Evolutionary conservation across 2,797 vertebrate species (phyloP), one percentile per base, ranked within the genome.

Genomic region (Hyperoplus immaculatus): DNA sequence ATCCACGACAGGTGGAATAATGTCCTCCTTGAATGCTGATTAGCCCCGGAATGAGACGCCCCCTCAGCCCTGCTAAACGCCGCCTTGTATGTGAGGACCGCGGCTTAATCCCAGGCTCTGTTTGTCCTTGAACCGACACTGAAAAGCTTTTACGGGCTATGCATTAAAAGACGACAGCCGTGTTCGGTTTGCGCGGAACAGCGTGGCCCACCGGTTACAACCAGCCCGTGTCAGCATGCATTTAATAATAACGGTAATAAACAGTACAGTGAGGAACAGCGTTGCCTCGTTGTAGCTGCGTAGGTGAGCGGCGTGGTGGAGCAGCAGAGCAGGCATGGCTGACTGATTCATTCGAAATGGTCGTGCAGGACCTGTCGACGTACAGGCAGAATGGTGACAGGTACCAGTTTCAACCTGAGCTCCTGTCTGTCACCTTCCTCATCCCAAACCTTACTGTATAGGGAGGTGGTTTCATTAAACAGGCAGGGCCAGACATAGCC

Each of bases 111-210:
- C 86, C 4, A 72, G 69, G 69, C 76, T 83, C 64, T 14, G 81
- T 71, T 67, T 92, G 92, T 29, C 92, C 92, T 94, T 93, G 89
- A 94, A 65, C 79, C 75, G 77, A 18, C 61, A 21, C 36, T 3
- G 51, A 56, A 18, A 69, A 51, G 47, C 39, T 41, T 69, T 10
- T 5, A 14, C 3, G 61, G 56, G 71, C 42, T 8, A 0, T 12
- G 71, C 45, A n/a, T 79, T 5, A 29, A 8, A 38, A 54, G 29
- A 43, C 11, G 56, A 41, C 38, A 49, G 12, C 11, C 29, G 45
- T 1, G 45, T 8, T 12, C 21, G 60, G 36, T 46, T 50, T 8
- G 38, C 18, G 42, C 15, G 45, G 54, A 47, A 43, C 29, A 74
- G 11, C 3, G 10, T 14, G 4, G 42, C 54, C 6, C 4, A 46